Base-by-base conservation (phyloP, 2,888 invertebrate genomes). In the Scaptomyza polygonia region DNA sequence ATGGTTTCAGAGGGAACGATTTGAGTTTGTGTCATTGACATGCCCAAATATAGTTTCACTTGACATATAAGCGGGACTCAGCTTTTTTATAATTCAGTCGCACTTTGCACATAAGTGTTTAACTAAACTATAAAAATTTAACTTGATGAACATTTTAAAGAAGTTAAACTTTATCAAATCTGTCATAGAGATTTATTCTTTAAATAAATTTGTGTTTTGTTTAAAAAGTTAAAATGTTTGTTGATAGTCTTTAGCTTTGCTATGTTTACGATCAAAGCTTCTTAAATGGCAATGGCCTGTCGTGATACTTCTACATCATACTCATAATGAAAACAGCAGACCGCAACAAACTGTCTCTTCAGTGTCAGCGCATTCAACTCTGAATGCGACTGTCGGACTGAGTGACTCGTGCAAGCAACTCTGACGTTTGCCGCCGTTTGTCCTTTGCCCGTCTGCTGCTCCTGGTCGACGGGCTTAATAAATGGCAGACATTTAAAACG, bases 401-500 rank as follows among this genome's bases (percentile, higher is more conserved):
- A 72, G 67, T 72, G 62, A 73, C 48, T 75, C 65, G 72, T 53
- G 77, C 61, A 66, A 67, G 70, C 73, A 70, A 64, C 63, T 47
- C 73, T 73, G 66, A 79, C 54, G 66, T 14, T 18, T 49, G 27
- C 56, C 34, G 67, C 45, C 63, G 53, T 49, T 71, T 66, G 76
- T 76, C 70, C 64, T 77, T 71, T 78, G 64, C 64, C 67, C 67
- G 76, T 77, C 78, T 78, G 58, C 64, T 67, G 73, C 66, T 65
- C 42, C 57, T 66, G 59, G 59, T 48, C 70, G 73, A 70, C 42
- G 77, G 67, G 66, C 70, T 79, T 77, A 78, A 78, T 78, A 78
- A 79, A 78, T 78, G 80, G 77, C 80, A 77, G 77, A 79, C 78
- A 77, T 67, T 78, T 78, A 77, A 71, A 71, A 74, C 79, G 74